Evolutionary conservation across 2,113 vertebrate genomes (phyloP), one percentile per base, ranked within the genome.

Genomic region (Rhinogobius similis): DNA sequence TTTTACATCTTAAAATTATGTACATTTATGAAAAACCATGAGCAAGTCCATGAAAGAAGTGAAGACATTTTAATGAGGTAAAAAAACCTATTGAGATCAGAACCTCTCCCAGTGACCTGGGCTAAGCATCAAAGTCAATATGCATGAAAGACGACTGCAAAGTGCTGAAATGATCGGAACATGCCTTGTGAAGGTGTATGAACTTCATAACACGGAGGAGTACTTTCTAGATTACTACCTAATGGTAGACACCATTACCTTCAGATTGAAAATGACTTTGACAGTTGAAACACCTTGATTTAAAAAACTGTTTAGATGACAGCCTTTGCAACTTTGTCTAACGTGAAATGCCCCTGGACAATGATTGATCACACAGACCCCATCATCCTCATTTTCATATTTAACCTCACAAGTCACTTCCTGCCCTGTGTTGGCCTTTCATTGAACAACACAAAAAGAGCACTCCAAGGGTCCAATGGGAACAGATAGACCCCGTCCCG

Each of bases 401-500:
- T 48, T 61, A 53, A 2, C 53, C 56, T 44, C 62, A 26, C 13
- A 32, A 27, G 46, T 46, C 56, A 56, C 53, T 76, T 73, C 65
- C 62, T 82, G 68, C 11, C 46, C 67, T 77, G 39, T 75, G 68
- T 65, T 65, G 41, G 38, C 52, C 67, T 38, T 39, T 56, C 79
- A 63, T 23, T 5, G 20, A 39, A 21, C 43, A 26, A 52, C 72
- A 74, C 24, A 66, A 48, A 52, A 38, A 38, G 12, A 50, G 27
- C 65, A 81, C 77, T 81, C 76, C 43, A 88, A 82, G 73, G 74
- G 50, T 78, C 27, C 24, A 66, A 82, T 81, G 72, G 72, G 64
- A 74, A 75, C 9, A 75, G 85, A 89, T 81, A 46, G 66, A 39
- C 68, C 77, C 66, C n/a, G 73, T 84, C 81, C 66, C 74, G 67